These are phyloP conservation scores for Triops cancriformis DNA, from an alignment of 1,140 invertebrate species.

Conservation along the genomic window DNA sequence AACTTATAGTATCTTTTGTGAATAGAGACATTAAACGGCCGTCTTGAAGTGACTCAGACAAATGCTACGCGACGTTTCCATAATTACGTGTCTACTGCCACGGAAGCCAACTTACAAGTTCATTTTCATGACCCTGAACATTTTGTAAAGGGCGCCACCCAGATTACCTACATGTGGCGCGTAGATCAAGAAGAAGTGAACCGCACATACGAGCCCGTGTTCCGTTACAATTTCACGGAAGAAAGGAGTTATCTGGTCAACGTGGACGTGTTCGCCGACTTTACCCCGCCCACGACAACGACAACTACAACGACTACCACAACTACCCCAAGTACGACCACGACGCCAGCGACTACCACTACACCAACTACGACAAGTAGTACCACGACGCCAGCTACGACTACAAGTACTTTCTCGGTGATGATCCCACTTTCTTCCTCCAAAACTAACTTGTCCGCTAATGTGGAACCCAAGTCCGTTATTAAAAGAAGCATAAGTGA, in stretches of 20 bases:
- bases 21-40: conserved; percentile 25
- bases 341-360: conserved; percentile 16
- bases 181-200: conserved; percentile 19
- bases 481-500: neutral
- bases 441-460: neutral
- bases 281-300: conserved; percentile 22
- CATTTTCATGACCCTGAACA: conserved; percentile 25
- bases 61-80: neutral
- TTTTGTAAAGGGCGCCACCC: conserved; percentile 15
- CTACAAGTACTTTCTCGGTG: neutral
- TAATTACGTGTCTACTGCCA: conserved; percentile 23
- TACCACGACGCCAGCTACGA: neutral
- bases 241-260: conserved; percentile 16
- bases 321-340: conserved; percentile 23
- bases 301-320: conserved; percentile 25
- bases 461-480: neutral
- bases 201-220: conserved; percentile 17
- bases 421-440: neutral
- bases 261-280: conserved; percentile 22
- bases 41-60: conserved; percentile 9
- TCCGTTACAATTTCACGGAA: conserved; percentile 25
- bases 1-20: neutral
- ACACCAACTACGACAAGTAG: conserved; percentile 20
- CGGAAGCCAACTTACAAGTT: conserved; percentile 18
- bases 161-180: conserved; percentile 18